Evolutionary conservation across 53 echinoderm and acorn worm species (phyloP).

Genomic region (Apostichopus leukothele): DNA sequence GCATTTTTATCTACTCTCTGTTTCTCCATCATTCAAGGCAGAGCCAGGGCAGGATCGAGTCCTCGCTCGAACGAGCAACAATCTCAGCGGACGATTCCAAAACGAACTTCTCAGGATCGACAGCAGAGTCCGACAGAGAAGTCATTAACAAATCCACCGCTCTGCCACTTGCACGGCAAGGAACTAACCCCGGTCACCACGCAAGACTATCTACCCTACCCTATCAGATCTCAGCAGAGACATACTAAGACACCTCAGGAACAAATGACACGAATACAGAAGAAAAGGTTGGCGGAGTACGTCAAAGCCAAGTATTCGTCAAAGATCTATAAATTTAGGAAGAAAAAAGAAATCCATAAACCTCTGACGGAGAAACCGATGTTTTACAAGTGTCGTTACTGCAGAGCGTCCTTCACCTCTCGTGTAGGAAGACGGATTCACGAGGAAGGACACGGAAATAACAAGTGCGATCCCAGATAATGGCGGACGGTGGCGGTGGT

Average conservation of each 20-base stretch:
- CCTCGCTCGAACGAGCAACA: no score
- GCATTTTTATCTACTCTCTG: no score
- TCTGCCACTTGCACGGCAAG: no score
- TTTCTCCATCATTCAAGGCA: no score
- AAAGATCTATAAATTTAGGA: not conserved
- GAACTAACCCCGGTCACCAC: no score
- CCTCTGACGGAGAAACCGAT: not conserved
- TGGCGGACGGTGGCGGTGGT: no score
- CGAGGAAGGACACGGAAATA: not conserved
- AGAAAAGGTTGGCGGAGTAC: not conserved
- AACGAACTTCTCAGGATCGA: no score
- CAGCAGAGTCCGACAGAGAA: no score
- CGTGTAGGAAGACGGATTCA: slow-evolving; percentile 2
- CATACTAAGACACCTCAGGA: not conserved
- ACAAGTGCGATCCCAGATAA: not conserved
- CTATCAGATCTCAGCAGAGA: not conserved
- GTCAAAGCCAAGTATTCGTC: slow-evolving; percentile 3
- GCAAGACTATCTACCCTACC: not conserved
- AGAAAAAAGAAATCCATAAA: not conserved
- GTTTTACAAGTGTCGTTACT: not conserved
- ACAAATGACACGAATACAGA: not conserved
- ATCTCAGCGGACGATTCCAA: no score
- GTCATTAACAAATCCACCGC: no score
- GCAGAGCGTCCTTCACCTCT: not conserved
- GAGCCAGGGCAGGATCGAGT: no score